These are phyloP conservation scores for Papilio dardanus DNA, from an alignment of 1,140 invertebrate genomes.

Conservation along the genomic window DNA sequence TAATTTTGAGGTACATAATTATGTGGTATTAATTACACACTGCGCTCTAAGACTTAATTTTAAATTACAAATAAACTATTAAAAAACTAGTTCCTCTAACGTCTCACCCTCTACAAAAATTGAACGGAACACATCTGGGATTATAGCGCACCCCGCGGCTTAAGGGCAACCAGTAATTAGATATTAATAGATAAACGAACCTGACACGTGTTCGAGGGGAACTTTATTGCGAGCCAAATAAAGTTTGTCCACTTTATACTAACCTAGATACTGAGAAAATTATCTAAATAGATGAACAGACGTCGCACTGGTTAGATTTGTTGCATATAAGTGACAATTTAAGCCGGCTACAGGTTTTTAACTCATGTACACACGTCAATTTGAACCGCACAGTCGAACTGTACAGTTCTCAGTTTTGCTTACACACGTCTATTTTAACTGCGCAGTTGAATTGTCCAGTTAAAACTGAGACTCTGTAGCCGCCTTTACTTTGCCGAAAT, in stretches of 20 bases:
- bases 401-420: no score
- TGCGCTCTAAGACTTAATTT: not conserved
- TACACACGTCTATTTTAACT: no score
- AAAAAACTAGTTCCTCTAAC: constrained; percentile 17
- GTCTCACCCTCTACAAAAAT: constrained; percentile 43
- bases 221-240: constrained; percentile 28
- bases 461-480: no score
- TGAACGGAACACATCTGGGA: constrained; percentile 42
- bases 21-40: no score
- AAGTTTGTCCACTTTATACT: constrained; percentile 32
- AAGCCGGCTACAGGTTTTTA: no score
- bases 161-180: constrained; percentile 64
- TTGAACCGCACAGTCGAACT: no score
- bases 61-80: constrained; percentile 5
- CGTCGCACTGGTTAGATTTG: not conserved
- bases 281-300: not conserved
- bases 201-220: constrained; percentile 52
- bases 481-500: no score
- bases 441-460: no score
- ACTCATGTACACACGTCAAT: no score
- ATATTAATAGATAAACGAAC: constrained; percentile 72
- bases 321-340: no score
- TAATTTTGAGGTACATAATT: no score
- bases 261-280: constrained; percentile 27
- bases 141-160: constrained; percentile 43